Base-by-base conservation (phyloP, 1,140 invertebrate genomes). In the Leptinotarsa undecemlineata region DNA sequence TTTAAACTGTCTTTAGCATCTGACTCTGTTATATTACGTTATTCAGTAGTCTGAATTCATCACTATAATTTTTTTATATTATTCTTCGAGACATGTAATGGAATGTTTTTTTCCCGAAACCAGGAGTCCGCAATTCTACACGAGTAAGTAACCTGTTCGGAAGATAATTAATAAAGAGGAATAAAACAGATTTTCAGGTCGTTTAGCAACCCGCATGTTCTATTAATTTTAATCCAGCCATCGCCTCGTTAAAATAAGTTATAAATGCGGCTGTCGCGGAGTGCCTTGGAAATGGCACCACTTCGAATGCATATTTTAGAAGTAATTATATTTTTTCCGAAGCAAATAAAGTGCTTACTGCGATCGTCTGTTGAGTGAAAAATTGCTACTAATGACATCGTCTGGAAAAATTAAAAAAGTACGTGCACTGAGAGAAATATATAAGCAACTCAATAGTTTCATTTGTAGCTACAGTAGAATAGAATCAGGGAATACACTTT, bases 161-260 rank as follows among this genome's bases (percentile, higher is more conserved):
- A 61, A n/a, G 63, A 60, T 73, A 73, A 73, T 73, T 73, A 61
- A 73, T 73, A 73, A 73, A 73, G 60, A 64, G 71, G 71, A 73
- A 73, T 73, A 51, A 73, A 66, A 73, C 61, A 66, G 62, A 73
- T 73, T 73, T 66, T 73, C 71, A 66, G 71, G 61, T 67, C 71
- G 71, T 73, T 73, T 73, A 73, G 71, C 42, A 64, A 66, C 71
- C 71, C 71, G 71, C 71, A 73, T 64, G 71, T 67, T 73, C 71
- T 73, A 73, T 73, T 73, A 73, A 73, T 73, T 73, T 66, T 61
- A 73, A 73, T 73, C 71, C 71, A n/a, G 62, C 48, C 15, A 71
- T 15, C 70, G 62, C 47, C 42, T 48, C 71, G 62, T 73, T 63
- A 48, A 71, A 71, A 71, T 71, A 71, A 71, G 69, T 71, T 61